A percentile compares a stretch with the other conserved stretches of the same genome.
phyloP scores from a whole-genome alignment of 2,113 vertebrate genomes.

The Varanus salvator region DNA sequence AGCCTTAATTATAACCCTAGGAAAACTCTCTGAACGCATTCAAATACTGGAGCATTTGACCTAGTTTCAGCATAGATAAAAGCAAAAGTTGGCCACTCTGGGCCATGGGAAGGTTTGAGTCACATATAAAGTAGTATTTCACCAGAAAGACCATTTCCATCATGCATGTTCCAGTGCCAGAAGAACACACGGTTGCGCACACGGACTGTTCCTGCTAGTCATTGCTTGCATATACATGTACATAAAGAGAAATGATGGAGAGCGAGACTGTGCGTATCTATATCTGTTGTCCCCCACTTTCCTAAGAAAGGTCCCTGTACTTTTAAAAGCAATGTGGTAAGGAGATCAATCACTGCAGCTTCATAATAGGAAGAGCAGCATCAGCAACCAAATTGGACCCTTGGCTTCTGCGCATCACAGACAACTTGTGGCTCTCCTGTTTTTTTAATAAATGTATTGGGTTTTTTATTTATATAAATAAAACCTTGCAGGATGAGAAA shows the following conservation, averaged over 20 bases:
- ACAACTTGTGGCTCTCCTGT: too few species aligned
- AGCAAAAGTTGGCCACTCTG: neutral
- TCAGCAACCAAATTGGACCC: neutral
- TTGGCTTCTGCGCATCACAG: too few species aligned
- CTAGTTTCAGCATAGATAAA: conserved; percentile 10
- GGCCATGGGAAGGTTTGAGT: neutral
- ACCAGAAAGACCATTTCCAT: neutral
- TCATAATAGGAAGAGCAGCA: neutral
- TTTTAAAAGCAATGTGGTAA: neutral
- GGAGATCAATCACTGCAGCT: neutral
- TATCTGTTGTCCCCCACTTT: neutral
- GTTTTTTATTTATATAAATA: too few species aligned
- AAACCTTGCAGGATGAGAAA: too few species aligned
- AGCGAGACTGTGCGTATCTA: too few species aligned
- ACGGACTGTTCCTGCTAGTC: too few species aligned
- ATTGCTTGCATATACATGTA: too few species aligned
- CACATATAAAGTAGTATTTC: neutral
- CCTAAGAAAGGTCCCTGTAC: neutral
- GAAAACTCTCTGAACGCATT: neutral
- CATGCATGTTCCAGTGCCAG: too few species aligned
- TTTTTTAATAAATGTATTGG: too few species aligned
- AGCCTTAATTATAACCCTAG: neutral
- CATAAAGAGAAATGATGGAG: too few species aligned
- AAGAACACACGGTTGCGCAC: neutral
- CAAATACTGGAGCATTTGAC: conserved; percentile 3